These are phyloP conservation scores for Psophia crepitans DNA, from an alignment of 2,113 vertebrate species.

Conservation along the genomic window DNA sequence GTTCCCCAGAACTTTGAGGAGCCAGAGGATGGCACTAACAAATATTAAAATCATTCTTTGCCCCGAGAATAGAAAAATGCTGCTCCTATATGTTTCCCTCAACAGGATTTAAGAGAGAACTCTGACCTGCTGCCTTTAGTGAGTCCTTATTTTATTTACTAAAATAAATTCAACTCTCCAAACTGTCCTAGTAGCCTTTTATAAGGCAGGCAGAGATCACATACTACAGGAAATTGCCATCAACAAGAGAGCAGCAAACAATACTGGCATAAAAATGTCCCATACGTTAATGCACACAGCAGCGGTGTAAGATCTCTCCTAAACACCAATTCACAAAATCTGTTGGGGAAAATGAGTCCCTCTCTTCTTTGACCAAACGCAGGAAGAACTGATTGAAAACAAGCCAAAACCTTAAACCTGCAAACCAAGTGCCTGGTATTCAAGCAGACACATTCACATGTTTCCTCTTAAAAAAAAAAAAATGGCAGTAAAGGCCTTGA, in stretches of 20 bases:
- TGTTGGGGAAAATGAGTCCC: accelerated
- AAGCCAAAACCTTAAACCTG: background rate
- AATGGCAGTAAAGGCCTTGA: background rate
- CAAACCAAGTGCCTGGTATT: background rate
- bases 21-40: background rate
- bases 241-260: background rate
- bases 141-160: background rate
- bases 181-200: background rate
- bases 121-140: background rate
- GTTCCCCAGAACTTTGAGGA: background rate
- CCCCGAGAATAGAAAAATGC: background rate
- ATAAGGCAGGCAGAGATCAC: background rate
- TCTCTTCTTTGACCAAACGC: background rate
- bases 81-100: background rate
- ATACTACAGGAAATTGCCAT: background rate
- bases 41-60: background rate
- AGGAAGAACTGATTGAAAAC: background rate
- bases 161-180: background rate
- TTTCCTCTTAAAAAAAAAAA: background rate
- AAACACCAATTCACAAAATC: background rate
- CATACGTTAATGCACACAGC: background rate
- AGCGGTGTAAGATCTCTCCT: background rate
- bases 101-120: background rate
- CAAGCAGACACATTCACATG: background rate
- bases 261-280: background rate